Percentiles rank a stretch among this genome's conserved stretches.
These are phyloP conservation scores for Ectemnius cavifrons DNA, from an alignment of 2,888 invertebrate genomes.

Conservation along the genomic window DNA sequence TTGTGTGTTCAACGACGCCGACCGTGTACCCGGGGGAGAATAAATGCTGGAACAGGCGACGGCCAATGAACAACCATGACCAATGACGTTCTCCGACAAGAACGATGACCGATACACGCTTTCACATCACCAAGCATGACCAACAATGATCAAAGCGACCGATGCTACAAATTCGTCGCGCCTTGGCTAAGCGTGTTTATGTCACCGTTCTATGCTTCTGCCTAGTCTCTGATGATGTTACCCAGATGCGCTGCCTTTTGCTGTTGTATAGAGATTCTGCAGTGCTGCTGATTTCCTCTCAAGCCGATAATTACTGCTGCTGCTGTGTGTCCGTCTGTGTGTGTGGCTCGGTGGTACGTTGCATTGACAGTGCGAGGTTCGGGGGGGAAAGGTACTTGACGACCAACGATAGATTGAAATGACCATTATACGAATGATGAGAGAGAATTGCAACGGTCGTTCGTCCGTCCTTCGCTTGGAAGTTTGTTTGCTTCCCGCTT, in stretches of 20 bases:
- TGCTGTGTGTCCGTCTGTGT: slow-evolving; percentile 24
- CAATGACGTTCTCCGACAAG: slow-evolving; percentile 23
- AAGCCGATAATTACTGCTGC: no score
- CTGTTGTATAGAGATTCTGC: not conserved
- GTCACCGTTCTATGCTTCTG: not conserved
- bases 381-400: slow-evolving; percentile 31
- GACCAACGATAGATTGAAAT: slow-evolving; percentile 24
- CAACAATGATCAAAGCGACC: no score
- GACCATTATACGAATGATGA: slow-evolving; percentile 30
- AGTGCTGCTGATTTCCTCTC: no score
- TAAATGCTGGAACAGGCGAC: slow-evolving; percentile 22
- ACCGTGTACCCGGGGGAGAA: slow-evolving; percentile 13
- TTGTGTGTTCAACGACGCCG: slow-evolving; percentile 39
- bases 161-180: no score
- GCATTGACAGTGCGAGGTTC: slow-evolving; percentile 49
- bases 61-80: slow-evolving; percentile 29
- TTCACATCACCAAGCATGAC: no score
- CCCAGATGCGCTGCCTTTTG: slow-evolving; percentile 2
- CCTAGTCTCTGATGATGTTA: not conserved
- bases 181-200: no score
- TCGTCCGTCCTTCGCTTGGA: slow-evolving; percentile 17
- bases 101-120: slow-evolving; percentile 7
- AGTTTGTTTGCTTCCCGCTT: not conserved
- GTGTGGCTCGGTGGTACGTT: slow-evolving; percentile 50
- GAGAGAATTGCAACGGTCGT: slow-evolving; percentile 29